Evolutionary conservation across 2,113 vertebrate species (phyloP).

Genomic region (Cyprinus carpio): DNA sequence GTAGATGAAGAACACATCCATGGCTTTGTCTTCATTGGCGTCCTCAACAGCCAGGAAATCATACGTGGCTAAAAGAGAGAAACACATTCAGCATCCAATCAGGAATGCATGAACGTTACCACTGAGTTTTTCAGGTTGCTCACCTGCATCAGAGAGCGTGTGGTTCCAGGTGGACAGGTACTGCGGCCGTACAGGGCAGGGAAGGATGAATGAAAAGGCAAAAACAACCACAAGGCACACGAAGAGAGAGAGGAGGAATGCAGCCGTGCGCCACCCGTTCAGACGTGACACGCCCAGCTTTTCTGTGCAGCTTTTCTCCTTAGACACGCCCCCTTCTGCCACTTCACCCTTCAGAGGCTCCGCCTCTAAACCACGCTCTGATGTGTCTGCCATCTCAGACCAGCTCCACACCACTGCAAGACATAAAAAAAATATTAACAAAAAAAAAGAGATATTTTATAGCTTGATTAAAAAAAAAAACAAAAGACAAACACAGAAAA

Average conservation of each 20-base stretch:
- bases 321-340: conserved; percentile 65
- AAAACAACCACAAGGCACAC: conserved; percentile 87
- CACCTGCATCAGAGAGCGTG: conserved; percentile 77
- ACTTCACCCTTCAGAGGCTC: conserved; percentile 84
- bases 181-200: conserved; percentile 84
- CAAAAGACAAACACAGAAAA: background rate
- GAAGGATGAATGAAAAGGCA: conserved; percentile 91
- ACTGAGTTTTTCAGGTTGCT: background rate
- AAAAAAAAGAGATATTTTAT: background rate
- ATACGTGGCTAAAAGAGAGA: conserved; percentile 76
- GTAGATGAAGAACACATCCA: conserved; percentile 85
- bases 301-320: conserved; percentile 65
- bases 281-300: conserved; percentile 66
- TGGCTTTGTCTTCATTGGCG: conserved; percentile 80
- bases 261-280: conserved; percentile 81
- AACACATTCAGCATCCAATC: background rate
- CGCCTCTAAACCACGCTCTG: conserved; percentile 78
- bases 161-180: conserved; percentile 77
- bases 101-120: background rate
- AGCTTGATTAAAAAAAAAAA: background rate
- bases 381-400: conserved; percentile 71
- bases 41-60: conserved; percentile 80
- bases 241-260: conserved; percentile 87
- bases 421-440: too few species aligned
- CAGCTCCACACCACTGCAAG: conserved; percentile 40